Base-by-base conservation (phyloP, 2,888 invertebrate species). In the Salticus scenicus region DNA sequence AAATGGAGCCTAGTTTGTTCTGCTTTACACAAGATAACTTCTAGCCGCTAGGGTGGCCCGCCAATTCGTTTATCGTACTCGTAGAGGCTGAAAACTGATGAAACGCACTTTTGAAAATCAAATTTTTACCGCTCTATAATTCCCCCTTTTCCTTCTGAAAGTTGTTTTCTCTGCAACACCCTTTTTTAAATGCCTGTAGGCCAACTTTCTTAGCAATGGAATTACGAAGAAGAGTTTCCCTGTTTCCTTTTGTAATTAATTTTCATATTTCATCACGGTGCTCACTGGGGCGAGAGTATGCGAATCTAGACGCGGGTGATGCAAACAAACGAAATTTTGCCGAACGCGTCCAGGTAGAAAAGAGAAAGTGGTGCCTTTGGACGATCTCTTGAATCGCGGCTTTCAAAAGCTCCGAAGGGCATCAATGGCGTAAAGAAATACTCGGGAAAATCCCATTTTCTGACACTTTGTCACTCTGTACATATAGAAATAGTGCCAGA, bases 191-290 rank as follows among this genome's bases (percentile, higher is more conserved):
- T 76, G 82, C 82, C 82, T 64, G 63, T 66, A 47, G 73, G 82
- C 71, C 47, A 63, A 30, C 73, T 67, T 80, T 80, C 80, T 73
- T 51, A 42, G 64, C 27, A 74, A 79, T 74, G 70, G 70, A 57
- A 78, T 85, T 79, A 79, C 69, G 72, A 63, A 42, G 8, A 10
- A 20, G 17, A n/a, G 12, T 27, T 28, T 30, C 64, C n/a, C 63
- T 28, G 67, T 33, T 30, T 70, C 75, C 76, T 72, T 76, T 83
- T 76, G 82, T 83, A 83, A 83, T 83, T 83, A 83, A 83, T 83
- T 83, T 83, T 83, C 82, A 83, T 83, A 83, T 83, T 76, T 83
- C 82, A 83, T 83, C 82, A 83, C 66, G 82, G 82, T 83, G 76
- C 57, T 74, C 66, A 41, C 8, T 47, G 64, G 76, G 33, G 82